These are phyloP conservation scores for Pipistrellus nathusii DNA, from an alignment of 2,797 vertebrate genomes.

Conservation along the genomic window DNA sequence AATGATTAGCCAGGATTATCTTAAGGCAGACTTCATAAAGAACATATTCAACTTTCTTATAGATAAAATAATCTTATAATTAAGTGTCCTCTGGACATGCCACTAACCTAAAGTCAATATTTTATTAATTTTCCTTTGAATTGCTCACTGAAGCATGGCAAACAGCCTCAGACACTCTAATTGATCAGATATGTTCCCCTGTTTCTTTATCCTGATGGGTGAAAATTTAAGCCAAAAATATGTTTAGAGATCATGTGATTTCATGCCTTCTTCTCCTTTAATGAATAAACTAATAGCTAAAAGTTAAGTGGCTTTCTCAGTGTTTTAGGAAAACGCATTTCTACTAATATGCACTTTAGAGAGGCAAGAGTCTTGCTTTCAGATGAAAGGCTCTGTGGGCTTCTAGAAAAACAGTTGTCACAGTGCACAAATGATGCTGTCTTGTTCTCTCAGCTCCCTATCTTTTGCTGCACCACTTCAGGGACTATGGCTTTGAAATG, in stretches of 20 bases:
- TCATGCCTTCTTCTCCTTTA: neutral
- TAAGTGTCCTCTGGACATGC: neutral
- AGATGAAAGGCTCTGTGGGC: neutral
- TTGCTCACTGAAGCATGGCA: neutral
- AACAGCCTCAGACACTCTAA: constrained; percentile 1
- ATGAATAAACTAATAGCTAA: neutral
- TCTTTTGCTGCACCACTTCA: neutral
- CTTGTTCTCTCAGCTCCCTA: neutral
- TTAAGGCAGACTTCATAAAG: neutral
- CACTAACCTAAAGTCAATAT: constrained; percentile 12
- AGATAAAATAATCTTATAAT: neutral
- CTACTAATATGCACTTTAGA: neutral
- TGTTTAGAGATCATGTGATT: neutral
- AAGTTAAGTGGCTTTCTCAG: neutral
- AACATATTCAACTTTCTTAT: constrained; percentile 35
- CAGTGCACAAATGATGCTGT: neutral
- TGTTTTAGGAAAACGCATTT: neutral
- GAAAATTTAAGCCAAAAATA: constrained; percentile 24
- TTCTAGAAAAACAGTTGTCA: neutral
- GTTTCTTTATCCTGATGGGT: neutral
- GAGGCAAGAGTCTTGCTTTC: neutral
- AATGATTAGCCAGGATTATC: neutral
- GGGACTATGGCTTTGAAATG: neutral
- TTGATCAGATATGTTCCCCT: neutral
- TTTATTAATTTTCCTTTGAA: constrained; percentile 52